These are phyloP conservation scores for Ommatoiulus sabulosus DNA, from an alignment of 2,888 invertebrate species.

Conservation along the genomic window DNA sequence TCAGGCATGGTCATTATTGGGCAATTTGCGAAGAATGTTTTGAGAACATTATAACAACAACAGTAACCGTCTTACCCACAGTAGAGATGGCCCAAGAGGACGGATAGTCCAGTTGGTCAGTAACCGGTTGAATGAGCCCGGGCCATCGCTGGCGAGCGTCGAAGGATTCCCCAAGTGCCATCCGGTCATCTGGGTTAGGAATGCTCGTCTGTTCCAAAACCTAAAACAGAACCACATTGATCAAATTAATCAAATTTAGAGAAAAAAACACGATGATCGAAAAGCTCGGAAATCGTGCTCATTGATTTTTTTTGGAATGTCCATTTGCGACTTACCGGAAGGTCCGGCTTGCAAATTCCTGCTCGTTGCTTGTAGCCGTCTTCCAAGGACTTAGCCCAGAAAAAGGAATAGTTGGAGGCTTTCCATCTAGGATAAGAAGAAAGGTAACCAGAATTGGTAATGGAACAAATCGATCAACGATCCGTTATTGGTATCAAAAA, in stretches of 20 bases:
- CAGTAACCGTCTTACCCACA: conserved; percentile 68
- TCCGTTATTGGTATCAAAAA: too few relatives aligned
- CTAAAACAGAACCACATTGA: neutral
- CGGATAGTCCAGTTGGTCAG: conserved; percentile 79
- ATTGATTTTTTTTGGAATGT: too few relatives aligned
- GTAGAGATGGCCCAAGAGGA: conserved; percentile 95
- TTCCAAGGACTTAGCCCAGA: conserved; percentile 83
- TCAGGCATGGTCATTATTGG: too few relatives aligned
- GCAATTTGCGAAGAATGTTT: too few relatives aligned
- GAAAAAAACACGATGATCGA: neutral
- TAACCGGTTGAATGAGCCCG: conserved; percentile 75
- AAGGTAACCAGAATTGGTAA: neutral
- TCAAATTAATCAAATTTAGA: neutral
- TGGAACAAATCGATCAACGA: too few relatives aligned
- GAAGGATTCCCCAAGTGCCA: conserved; percentile 70
- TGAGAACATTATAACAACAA: neutral
- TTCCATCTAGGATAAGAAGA: conserved; percentile 76
- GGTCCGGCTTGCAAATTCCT: conserved; percentile 75
- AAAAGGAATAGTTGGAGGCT: conserved; percentile 83
- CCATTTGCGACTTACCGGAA: conserved; percentile 67
- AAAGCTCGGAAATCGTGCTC: neutral
- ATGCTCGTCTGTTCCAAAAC: conserved; percentile 47
- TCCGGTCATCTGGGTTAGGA: neutral
- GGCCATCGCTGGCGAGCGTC: conserved; percentile 84
- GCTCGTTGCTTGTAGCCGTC: conserved; percentile 83